phyloP scores from a whole-genome alignment of 2,797 vertebrate genomes.

The Characodon lateralis region DNA sequence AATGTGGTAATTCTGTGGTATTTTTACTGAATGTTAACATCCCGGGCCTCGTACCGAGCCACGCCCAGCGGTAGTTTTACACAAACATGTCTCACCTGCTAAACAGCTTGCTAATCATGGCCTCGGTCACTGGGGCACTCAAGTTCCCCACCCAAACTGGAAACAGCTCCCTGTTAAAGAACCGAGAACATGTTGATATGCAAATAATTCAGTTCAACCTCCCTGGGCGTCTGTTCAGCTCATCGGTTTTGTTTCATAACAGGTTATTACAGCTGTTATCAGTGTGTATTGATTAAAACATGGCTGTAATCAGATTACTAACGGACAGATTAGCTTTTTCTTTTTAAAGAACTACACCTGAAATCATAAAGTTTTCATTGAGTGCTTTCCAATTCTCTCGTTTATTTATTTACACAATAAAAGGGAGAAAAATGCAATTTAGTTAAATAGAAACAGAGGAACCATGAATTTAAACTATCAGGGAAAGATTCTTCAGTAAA shows the following conservation, averaged over 20 bases:
- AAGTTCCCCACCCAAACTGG: constrained; percentile 86
- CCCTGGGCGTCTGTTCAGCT: neutral
- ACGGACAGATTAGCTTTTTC: too few relatives aligned
- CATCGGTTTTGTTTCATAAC: neutral
- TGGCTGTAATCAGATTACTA: too few relatives aligned
- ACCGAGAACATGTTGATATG: neutral
- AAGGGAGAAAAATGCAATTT: neutral
- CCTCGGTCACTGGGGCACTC: constrained; percentile 51
- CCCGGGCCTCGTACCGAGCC: neutral
- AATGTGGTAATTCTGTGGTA: neutral
- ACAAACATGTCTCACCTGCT: constrained; percentile 60
- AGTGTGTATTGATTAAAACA: neutral
- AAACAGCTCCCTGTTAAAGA: constrained; percentile 77
- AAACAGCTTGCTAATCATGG: constrained; percentile 68
- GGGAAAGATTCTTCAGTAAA: neutral
- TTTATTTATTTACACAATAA: neutral
- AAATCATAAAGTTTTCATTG: too few relatives aligned
- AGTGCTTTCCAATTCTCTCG: too few relatives aligned
- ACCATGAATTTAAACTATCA: neutral
- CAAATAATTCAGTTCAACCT: neutral
- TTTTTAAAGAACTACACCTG: too few relatives aligned
- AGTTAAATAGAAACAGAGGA: neutral
- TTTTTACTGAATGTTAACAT: neutral
- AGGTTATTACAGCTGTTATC: neutral
- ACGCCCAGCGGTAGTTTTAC: neutral